Evolutionary conservation across 2,113 vertebrate genomes (phyloP), one percentile per base, ranked within the genome.

Genomic region (Chlamydotis undulata): DNA sequence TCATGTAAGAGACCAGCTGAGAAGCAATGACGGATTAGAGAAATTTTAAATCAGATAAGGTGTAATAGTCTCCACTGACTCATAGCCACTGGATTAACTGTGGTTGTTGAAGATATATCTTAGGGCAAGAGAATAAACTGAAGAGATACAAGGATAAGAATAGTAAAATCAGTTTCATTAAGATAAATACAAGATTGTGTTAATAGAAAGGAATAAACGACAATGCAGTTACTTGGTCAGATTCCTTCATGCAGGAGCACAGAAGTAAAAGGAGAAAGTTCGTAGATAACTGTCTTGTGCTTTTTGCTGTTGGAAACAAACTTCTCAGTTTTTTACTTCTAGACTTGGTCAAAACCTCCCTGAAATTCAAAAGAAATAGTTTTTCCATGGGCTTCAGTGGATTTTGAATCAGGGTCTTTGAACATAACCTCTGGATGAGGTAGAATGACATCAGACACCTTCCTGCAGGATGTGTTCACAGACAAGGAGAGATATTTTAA

Each of bases 151-250:
- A 65, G 14, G 22, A 67, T 41, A 76, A 71, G 11, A 53, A 67
- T 41, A 1, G 63, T 15, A 53, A 89, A 55, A 87, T 39, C 24
- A 52, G 18, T 41, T 43, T 52, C 8, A 19, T 49, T 50, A 61
- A 43, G 35, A 50, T 47, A 63, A 57, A 74, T 67, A 29, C 4
- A 65, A 41, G 4, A 2, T 52, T 43, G 1, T 43, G 4, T 35
- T 60, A 74, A 50, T 12, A 33, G 9, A 49, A 87, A 83, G 3
- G 33, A 52, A 39, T 37, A 43, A 86, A 7, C 4, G 35, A 29
- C 0, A 0, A 1, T 41, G 19, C 0, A 1, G 3, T 7, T 45
- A 26, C 10, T 41, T 1, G 2, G 2, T 65, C 39, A 67, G 24
- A 56, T 39, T 73, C 12, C 21, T 80, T 80, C 49, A 22, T 2